Base-by-base conservation (phyloP, 2,113 vertebrate genomes). In the Gracilinanus agilis region DNA sequence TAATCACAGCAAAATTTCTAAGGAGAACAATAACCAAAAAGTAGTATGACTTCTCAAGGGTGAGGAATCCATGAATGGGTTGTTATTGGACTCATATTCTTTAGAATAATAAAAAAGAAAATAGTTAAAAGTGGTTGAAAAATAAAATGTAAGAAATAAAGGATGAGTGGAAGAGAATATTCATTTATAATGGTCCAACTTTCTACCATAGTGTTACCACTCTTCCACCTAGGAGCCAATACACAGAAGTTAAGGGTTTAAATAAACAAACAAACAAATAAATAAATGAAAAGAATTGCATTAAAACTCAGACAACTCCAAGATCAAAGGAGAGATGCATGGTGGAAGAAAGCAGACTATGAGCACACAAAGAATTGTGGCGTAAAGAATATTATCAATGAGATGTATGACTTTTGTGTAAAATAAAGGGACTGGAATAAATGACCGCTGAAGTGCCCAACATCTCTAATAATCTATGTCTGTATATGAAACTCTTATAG, bases 151-250 rank as follows among this genome's bases (percentile, higher is more conserved):
- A 89, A 49, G 24, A 53, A 27, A 53, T 27, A 49, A 44, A 49
- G 44, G 4, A 34, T 16, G 19, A 92, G 44, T 12, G 44, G 95
- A 96, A 83, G n/a, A 83, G n/a, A 75, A 21, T 16, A 83, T 83
- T 83, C n/a, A 83, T 83, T 40, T 96, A 58, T n/a, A 93, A 0
- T 93, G 34, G 90, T n/a, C 9, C 25, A 92, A 8, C 75, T 94
- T 94, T 2, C 0, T 34, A 16, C 34, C 94, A 1, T 55, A 95
- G 53, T n/a, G n/a, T n/a, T n/a, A n/a, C n/a, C n/a, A n/a, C n/a
- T n/a, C n/a, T n/a, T n/a, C n/a, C n/a, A n/a, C n/a, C n/a, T n/a
- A n/a, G n/a, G n/a, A n/a, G n/a, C n/a, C n/a, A n/a, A n/a, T n/a
- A n/a, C n/a, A n/a, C n/a, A n/a, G n/a, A n/a, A n/a, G n/a, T n/a